A percentile compares a stretch with the other conserved stretches of the same genome.
These are phyloP conservation scores for Leptopilina syphax DNA, from an alignment of 2,888 invertebrate genomes.

Conservation along the genomic window DNA sequence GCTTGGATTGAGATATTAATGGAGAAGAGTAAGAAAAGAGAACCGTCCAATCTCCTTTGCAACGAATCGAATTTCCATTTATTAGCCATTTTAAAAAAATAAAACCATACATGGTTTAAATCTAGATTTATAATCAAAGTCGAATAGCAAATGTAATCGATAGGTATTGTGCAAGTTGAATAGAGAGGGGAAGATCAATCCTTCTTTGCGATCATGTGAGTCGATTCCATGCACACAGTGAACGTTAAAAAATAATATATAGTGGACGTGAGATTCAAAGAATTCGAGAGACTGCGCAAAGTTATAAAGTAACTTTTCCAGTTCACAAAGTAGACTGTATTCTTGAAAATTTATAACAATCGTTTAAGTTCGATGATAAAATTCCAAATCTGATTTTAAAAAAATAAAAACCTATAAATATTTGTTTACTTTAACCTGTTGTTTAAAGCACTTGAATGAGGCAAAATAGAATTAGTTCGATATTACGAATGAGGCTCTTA, in stretches of 20 bases:
- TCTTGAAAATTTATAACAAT: no score
- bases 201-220: conserved; percentile 12
- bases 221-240: background rate
- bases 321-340: no score
- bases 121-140: conserved; percentile 21
- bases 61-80: conserved; percentile 38
- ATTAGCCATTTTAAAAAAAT: conserved; percentile 36
- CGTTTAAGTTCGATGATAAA: no score
- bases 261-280: background rate
- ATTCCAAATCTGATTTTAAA: no score
- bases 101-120: conserved; percentile 37
- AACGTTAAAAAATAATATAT: conserved; percentile 1
- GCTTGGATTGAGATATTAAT: conserved; percentile 39
- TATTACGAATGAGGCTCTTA: conserved; percentile 1
- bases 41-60: conserved; percentile 26
- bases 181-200: conserved; percentile 31
- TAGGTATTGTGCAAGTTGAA: conserved; percentile 27
- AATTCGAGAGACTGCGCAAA: no score
- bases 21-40: conserved; percentile 30
- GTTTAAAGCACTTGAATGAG: no score
- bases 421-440: no score
- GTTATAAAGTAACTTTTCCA: no score
- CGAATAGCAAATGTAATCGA: conserved; percentile 20
- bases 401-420: no score
- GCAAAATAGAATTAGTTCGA: background rate